Conservation (phyloP, 2,888 invertebrate genomes). For the Noctua fimbriata region DNA sequence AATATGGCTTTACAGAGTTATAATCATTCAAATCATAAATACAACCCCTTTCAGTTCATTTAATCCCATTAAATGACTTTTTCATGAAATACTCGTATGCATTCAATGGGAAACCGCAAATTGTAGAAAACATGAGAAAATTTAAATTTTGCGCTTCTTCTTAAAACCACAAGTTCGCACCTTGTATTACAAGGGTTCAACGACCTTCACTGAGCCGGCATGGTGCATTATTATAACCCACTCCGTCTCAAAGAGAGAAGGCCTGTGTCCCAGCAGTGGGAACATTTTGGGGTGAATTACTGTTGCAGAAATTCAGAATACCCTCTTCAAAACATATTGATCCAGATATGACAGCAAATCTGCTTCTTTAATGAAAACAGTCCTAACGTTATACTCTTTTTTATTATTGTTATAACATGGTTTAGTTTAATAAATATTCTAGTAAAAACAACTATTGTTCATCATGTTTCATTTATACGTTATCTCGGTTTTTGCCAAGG, state of each 20-base stretch:
- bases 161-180: too few species aligned
- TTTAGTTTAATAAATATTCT: slow-evolving; percentile 18
- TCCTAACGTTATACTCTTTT: background rate
- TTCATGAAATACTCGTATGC: too few species aligned
- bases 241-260: background rate
- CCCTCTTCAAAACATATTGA: background rate
- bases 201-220: background rate
- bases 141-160: too few species aligned
- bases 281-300: background rate
- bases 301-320: background rate
- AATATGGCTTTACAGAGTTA: too few species aligned
- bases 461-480: slow-evolving; percentile 2
- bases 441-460: slow-evolving; percentile 32
- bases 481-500: slow-evolving; percentile 33
- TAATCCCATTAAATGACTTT: too few species aligned
- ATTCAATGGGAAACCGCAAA: too few species aligned
- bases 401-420: background rate
- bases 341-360: background rate
- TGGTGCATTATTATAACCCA: background rate
- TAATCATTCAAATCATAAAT: too few species aligned
- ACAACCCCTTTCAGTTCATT: too few species aligned
- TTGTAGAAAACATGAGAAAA: too few species aligned
- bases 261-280: background rate
- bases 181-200: background rate
- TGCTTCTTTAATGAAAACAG: background rate